These are phyloP conservation scores for Heliconius ethilla DNA, from an alignment of 2,888 invertebrate species.

Conservation along the genomic window DNA sequence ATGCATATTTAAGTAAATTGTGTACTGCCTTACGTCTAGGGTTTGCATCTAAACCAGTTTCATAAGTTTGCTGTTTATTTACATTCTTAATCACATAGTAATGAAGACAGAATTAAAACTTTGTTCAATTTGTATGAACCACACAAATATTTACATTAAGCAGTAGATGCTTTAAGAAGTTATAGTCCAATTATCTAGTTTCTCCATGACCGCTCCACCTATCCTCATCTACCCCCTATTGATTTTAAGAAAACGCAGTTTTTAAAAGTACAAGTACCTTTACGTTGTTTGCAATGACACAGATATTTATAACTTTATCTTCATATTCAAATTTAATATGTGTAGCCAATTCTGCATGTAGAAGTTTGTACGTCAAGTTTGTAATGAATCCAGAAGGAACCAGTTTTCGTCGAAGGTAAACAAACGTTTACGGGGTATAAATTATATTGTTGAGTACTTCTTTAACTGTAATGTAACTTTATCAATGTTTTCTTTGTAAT, in stretches of 20 bases:
- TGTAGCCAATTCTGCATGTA: neutral
- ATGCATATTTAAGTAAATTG: slow-evolving; percentile 7
- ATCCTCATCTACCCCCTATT: neutral
- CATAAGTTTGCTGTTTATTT: neutral
- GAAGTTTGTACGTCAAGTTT: neutral
- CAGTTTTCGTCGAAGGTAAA: neutral
- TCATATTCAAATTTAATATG: neutral
- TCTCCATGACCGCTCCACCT: no score
- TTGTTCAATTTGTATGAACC: neutral
- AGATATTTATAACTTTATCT: neutral
- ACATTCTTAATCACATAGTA: neutral
- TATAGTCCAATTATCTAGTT: neutral
- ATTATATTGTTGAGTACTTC: neutral
- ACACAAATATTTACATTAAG: no score
- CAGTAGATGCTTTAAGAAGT: neutral
- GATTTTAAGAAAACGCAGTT: neutral
- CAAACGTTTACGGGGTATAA: neutral
- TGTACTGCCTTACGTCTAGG: neutral
- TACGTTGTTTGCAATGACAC: neutral
- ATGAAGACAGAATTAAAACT: neutral
- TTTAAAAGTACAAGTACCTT: no score
- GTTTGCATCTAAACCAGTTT: neutral
- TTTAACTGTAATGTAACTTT: neutral
- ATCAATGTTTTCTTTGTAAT: slow-evolving; percentile 1
- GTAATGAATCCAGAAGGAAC: no score